Evolutionary conservation across 2,113 vertebrate species (phyloP), one percentile per base, ranked within the genome.

Genomic region (Atractosteus spatula): DNA sequence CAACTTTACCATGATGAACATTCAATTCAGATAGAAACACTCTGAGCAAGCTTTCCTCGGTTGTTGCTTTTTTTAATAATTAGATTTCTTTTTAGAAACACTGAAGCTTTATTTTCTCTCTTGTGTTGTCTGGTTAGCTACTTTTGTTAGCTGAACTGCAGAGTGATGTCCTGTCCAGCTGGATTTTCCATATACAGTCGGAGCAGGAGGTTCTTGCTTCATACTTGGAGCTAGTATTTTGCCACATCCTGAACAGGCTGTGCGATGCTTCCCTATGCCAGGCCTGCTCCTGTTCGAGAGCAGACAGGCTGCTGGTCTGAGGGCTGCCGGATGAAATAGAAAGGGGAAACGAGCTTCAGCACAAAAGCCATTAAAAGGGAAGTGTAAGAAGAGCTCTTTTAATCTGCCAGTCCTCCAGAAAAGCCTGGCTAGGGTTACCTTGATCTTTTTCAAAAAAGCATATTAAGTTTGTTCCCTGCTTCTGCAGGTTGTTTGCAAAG

Each of bases 351-450:
- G 44, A 29, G 68, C 57, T 75, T 62, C 54, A 82, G 82, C 76
- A 87, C 80, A 86, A 90, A 87, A 82, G 76, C 77, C 76, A 79
- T 78, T 17, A 76, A 78, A 72, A 61, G 69, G 79, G 79, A 68
- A 54, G 77, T 81, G 85, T 81, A 84, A 87, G 74, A 76, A 78
- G 84, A 88, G 79, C 80, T 77, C 65, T 11, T 77, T 82, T 86
- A 85, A 88, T 89, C 82, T 86, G 79, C 74, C 83, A 81, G 79
- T 79, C 61, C 80, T 75, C 70, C 88, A 90, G 85, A 86, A 83
- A 87, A 86, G 79, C 84, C 83, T 76, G 72, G 81, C 73, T 91
- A 83, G 82, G 73, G 82, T 91, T 89, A 85, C 88, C 78, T 73
- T 59, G 57, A 13, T 29, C 57, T 59, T 59, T 59, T 16, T 59